Percentiles rank a stretch among this genome's conserved stretches.
These are phyloP conservation scores for Drosophila auraria DNA, from an alignment of 1,140 invertebrate genomes.

Conservation along the genomic window DNA sequence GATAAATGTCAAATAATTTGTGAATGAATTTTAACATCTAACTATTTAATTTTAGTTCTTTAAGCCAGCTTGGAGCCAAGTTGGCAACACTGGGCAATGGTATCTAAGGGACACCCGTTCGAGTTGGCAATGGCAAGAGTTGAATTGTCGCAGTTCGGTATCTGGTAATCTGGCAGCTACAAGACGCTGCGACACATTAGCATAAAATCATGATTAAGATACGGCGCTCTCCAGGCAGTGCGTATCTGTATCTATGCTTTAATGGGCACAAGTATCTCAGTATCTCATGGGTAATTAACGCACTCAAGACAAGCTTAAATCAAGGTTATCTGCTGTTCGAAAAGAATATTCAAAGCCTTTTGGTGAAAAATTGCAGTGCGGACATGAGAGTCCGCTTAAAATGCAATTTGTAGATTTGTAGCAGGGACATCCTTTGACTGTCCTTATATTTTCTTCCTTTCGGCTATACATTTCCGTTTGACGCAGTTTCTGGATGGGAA, in stretches of 20 bases:
- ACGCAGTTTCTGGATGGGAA: constrained; percentile 60
- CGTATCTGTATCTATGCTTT: constrained; percentile 55
- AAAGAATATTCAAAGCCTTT: constrained; percentile 17
- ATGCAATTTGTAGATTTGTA: constrained; percentile 66
- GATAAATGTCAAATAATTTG: too few relatives aligned
- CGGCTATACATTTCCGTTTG: constrained; percentile 50
- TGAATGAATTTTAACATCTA: too few relatives aligned
- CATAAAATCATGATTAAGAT: constrained; percentile 84
- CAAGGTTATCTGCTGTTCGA: constrained; percentile 63
- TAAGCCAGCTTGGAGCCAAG: neutral
- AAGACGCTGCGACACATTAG: constrained; percentile 82
- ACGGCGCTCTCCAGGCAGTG: constrained; percentile 53
- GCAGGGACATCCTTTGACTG: constrained; percentile 22
- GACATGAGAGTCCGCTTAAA: constrained; percentile 60
- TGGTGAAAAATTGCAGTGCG: constrained; percentile 71
- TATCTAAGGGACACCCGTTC: constrained; percentile 3
- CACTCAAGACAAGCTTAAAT: constrained; percentile 64
- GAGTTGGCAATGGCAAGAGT: constrained; percentile 52
- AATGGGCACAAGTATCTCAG: constrained; percentile 54
- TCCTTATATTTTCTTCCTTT: constrained; percentile 7
- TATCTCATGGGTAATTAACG: constrained; percentile 71
- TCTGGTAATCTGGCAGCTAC: constrained; percentile 67
- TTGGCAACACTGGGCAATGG: neutral
- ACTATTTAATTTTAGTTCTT: neutral
- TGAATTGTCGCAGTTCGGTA: constrained; percentile 55